phyloP scores from a whole-genome alignment of 1,140 invertebrate genomes.

The Metaphire vulgaris region DNA sequence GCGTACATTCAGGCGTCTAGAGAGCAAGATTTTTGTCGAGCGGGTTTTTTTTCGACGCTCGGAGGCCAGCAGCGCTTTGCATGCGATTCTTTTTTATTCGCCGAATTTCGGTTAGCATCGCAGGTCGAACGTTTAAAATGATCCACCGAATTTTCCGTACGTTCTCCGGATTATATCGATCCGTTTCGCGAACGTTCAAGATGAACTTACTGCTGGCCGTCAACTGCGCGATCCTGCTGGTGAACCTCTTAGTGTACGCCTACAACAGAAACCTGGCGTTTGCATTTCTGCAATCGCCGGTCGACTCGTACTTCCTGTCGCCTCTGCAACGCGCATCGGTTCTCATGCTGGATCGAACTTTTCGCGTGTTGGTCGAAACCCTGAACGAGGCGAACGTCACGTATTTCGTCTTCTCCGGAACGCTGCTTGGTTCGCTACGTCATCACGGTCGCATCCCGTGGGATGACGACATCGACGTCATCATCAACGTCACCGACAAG shows the following conservation, averaged over 20 bases:
- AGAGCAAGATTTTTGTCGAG: too few relatives aligned
- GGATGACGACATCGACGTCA: slow-evolving; percentile 39
- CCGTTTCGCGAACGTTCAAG: too few relatives aligned
- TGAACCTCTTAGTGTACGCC: neutral
- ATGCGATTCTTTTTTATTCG: too few relatives aligned
- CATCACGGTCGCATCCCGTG: slow-evolving; percentile 38
- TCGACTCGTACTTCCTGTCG: slow-evolving; percentile 15
- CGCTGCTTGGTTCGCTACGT: slow-evolving; percentile 35
- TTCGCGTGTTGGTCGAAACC: slow-evolving; percentile 22
- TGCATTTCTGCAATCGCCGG: slow-evolving; percentile 10
- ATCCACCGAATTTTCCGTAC: too few relatives aligned
- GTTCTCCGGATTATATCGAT: too few relatives aligned
- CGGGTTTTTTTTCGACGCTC: too few relatives aligned
- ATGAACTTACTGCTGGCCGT: too few relatives aligned
- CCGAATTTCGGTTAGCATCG: too few relatives aligned
- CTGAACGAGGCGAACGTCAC: slow-evolving; percentile 26
- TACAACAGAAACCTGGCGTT: neutral
- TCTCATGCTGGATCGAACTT: slow-evolving; percentile 4
- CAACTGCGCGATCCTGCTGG: too few relatives aligned
- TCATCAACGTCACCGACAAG: slow-evolving; percentile 32
- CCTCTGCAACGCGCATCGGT: neutral
- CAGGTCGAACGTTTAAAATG: too few relatives aligned
- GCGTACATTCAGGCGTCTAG: too few relatives aligned
- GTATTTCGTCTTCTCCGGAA: slow-evolving; percentile 35
- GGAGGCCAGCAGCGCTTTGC: too few relatives aligned